Conservation (phyloP, 1,140 invertebrate species). For the Pseudoatta argentina region DNA sequence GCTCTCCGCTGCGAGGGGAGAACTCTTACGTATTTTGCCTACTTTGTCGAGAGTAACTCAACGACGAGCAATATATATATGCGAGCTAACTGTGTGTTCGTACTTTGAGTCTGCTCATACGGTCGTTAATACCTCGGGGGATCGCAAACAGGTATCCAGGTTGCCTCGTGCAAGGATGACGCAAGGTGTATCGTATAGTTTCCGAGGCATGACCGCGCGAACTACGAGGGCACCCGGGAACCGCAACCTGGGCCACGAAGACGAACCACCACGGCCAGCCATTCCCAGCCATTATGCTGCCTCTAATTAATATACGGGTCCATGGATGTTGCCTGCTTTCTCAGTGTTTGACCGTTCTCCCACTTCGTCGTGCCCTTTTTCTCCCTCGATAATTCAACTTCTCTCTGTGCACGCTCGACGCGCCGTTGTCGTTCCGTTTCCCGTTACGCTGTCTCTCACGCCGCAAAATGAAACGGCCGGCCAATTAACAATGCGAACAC, state of each 20-base stretch:
- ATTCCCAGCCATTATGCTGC: conserved; percentile 72
- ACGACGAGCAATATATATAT: conserved; percentile 30
- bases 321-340: conserved; percentile 62
- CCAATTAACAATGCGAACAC: conserved; percentile 82
- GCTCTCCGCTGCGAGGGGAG: not conserved
- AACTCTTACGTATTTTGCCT: conserved; percentile 32
- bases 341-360: conserved; percentile 34
- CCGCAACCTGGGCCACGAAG: conserved; percentile 60
- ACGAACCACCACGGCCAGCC: conserved; percentile 52
- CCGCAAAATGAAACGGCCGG: conserved; percentile 71
- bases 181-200: conserved; percentile 66
- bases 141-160: conserved; percentile 69
- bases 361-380: not conserved
- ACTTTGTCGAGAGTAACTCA: conserved; percentile 41
- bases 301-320: conserved; percentile 78
- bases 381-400: conserved; percentile 54
- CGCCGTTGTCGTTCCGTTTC: conserved; percentile 54
- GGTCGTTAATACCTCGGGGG: conserved; percentile 73
- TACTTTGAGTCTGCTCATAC: conserved; percentile 62
- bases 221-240: conserved; percentile 52
- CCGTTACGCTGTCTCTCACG: conserved; percentile 37
- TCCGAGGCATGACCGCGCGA: conserved; percentile 57
- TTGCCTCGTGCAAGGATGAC: conserved; percentile 66
- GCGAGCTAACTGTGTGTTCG: conserved; percentile 23
- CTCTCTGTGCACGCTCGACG: conserved; percentile 22